Percentiles rank a stretch among this genome's conserved stretches.
Evolutionary conservation across 2,113 vertebrate genomes (phyloP).

Genomic region (Amblyopsis rosae): DNA sequence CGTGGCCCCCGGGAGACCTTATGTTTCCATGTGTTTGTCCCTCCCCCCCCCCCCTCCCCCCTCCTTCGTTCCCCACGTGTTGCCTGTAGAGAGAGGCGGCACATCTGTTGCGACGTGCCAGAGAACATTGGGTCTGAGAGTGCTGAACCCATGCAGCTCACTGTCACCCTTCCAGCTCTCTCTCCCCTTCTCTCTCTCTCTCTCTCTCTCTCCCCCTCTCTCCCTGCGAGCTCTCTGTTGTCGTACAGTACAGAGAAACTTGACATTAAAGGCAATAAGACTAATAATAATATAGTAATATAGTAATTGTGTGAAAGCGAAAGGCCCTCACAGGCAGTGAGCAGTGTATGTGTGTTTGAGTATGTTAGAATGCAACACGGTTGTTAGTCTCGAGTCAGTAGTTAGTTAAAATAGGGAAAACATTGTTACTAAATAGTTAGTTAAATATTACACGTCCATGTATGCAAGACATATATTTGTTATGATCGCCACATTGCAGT

Average conservation of each 20-base stretch:
- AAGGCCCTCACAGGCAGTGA: no score
- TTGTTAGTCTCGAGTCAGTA: no score
- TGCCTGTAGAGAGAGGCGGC: slow-evolving; percentile 23
- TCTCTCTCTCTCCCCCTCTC: no score
- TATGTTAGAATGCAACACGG: no score
- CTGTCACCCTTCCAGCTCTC: not conserved
- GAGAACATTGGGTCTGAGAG: slow-evolving; percentile 50
- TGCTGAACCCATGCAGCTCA: slow-evolving; percentile 27
- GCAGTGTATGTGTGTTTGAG: slow-evolving; percentile 2
- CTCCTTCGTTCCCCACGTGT: slow-evolving; percentile 9
- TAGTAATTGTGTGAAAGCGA: no score
- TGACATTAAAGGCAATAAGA: no score
- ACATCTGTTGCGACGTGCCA: slow-evolving; percentile 51
- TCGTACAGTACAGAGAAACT: no score
- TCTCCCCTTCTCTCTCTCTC: no score
- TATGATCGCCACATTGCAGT: not conserved
- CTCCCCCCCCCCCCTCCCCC: slow-evolving; percentile 13
- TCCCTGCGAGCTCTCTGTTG: no score
- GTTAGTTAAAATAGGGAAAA: no score
- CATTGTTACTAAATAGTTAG: no score
- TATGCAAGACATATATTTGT: not conserved
- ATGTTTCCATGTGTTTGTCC: slow-evolving; percentile 27
- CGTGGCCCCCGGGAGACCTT: slow-evolving; percentile 6
- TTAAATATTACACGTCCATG: not conserved
- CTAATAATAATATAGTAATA: no score